Conservation (phyloP, 2,888 invertebrate species). For the Drosophila anomalata region DNA sequence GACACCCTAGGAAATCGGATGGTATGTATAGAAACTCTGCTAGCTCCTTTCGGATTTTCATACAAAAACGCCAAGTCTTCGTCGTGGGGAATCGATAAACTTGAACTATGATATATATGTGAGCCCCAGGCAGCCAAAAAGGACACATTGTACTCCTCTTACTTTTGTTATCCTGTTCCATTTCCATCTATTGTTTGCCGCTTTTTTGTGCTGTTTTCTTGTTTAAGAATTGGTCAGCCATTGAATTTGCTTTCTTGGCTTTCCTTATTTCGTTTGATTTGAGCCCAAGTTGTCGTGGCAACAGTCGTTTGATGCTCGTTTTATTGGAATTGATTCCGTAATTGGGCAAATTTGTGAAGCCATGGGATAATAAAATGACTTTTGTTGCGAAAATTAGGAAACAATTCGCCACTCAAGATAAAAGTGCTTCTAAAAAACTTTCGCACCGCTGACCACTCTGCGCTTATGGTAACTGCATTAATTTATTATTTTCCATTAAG, state of each 20-base stretch:
- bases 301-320: constrained; percentile 29
- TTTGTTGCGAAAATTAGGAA: constrained; percentile 40
- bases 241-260: constrained; percentile 57
- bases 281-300: constrained; percentile 15
- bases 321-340: constrained; percentile 65
- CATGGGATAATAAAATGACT: constrained; percentile 41
- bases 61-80: neutral
- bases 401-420: constrained; percentile 3
- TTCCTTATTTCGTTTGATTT: constrained; percentile 30
- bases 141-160: constrained; percentile 21
- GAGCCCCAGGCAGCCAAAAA: neutral
- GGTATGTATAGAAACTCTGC: neutral
- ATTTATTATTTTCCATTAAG: constrained; percentile 47
- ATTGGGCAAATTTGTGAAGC: constrained; percentile 61
- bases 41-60: neutral
- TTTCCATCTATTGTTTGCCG: constrained; percentile 21
- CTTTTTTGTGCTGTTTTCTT: constrained; percentile 43
- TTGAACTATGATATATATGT: constrained; percentile 15
- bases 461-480: constrained; percentile 25
- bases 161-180: neutral
- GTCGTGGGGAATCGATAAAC: constrained; percentile 24
- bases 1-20: constrained; percentile 15
- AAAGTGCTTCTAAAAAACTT: neutral
- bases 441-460: neutral
- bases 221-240: constrained; percentile 58